Evolutionary conservation across 2,888 invertebrate genomes (phyloP), one percentile per base, ranked within the genome.

Genomic region (Orthosia gracilis): DNA sequence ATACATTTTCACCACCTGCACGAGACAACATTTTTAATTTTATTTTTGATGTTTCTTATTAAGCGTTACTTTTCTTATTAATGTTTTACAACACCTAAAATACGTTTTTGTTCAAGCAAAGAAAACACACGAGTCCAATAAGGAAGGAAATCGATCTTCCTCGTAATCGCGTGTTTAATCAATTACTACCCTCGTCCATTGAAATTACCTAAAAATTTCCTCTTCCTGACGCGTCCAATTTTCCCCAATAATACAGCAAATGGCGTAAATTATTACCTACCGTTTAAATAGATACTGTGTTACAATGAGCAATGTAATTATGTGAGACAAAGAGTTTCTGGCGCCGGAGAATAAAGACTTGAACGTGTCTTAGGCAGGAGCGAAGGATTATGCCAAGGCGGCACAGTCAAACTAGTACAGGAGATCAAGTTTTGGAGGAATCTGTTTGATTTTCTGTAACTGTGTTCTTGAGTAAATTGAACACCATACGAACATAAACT

Each of bases 261-360:
- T 78, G 50, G 63, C 73, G 70, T 69, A 76, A 82, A 70, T 82
- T 76, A 81, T 82, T 76, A 68, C 69, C 57, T 47, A 61, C 26
- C 71, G 72, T 74, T 78, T 76, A 70, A 78, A 76, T 74, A 79
- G 73, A 76, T 76, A 73, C 54, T 67, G 71, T 73, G 63, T 68
- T 72, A 78, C 76, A 85, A 83, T 81, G 63, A 75, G 79, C 72
- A 76, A 76, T 77, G 81, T 85, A 85, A 85, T 87, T 87, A 85
- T 66, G 52, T 65, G 59, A 74, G 75, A 87, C 86, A 85, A 87
- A 81, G 86, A 78, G 78, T 72, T 57, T 72, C 45, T 66, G 58
- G 50, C 63, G 70, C 47, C 31, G 47, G 58, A 49, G 80, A 78
- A 85, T 83, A 87, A 85, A 87, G 85, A 68, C 50, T n/a, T 18